Evolutionary conservation across 2,113 vertebrate species (phyloP).

Genomic region (Strix uralensis): DNA sequence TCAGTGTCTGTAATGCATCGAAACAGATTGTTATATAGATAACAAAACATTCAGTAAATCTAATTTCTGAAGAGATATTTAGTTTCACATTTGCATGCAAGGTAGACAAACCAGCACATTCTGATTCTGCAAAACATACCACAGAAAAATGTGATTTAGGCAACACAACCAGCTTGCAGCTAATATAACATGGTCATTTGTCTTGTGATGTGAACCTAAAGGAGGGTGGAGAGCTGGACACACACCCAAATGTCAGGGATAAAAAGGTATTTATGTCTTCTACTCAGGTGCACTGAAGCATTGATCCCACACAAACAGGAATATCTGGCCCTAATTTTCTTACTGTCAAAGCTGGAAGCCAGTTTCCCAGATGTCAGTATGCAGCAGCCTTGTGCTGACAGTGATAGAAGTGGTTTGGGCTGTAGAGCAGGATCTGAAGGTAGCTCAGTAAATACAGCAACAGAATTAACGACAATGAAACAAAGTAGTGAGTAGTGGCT

Average conservation of each 20-base stretch:
- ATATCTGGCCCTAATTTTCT: not conserved
- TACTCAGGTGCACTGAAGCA: not conserved
- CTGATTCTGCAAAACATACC: not conserved
- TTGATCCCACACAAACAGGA: not conserved
- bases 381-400: not conserved
- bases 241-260: not conserved
- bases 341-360: rapidly evolving
- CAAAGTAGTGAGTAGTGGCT: not conserved
- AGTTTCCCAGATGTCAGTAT: not conserved
- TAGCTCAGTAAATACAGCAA: not conserved
- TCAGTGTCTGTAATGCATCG: not conserved
- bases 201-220: not conserved
- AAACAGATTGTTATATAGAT: not conserved
- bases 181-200: not conserved
- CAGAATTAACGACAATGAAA: not conserved
- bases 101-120: not conserved
- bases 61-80: not conserved
- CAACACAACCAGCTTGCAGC: not conserved
- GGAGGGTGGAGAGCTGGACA: not conserved
- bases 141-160: not conserved
- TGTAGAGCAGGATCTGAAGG: not conserved
- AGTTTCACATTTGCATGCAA: not conserved
- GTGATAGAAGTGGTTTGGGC: not conserved
- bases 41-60: not conserved
- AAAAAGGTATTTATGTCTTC: not conserved